A percentile compares a stretch with the other conserved stretches of the same genome.
Conservation (phyloP, 2,113 vertebrate species). For the human region DNA sequence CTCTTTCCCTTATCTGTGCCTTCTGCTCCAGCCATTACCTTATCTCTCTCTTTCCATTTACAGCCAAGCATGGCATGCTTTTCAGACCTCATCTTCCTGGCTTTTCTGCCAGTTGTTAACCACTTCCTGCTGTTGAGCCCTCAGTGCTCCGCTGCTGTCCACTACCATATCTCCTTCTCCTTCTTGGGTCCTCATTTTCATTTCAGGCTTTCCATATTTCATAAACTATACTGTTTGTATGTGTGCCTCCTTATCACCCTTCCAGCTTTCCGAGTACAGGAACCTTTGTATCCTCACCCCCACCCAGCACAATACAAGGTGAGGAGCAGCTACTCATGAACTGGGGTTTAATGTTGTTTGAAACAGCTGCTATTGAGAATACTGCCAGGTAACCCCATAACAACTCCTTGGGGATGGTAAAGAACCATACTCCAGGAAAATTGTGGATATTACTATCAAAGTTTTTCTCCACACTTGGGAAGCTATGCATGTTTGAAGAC, state of each 20-base stretch:
- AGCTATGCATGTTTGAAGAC: not conserved
- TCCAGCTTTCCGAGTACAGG: not conserved
- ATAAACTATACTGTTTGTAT: not conserved
- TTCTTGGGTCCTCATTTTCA: not conserved
- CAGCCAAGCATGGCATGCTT: not conserved
- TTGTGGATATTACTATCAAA: not conserved
- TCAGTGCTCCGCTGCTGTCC: not conserved
- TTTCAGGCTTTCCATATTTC: not conserved
- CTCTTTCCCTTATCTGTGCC: not conserved
- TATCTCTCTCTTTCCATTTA: not conserved
- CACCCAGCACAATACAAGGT: not conserved
- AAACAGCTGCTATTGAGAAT: not conserved
- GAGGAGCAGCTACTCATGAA: not conserved
- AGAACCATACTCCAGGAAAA: slow-evolving; percentile 22
- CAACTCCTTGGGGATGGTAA: not conserved
- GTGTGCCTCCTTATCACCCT: not conserved
- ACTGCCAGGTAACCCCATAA: not conserved
- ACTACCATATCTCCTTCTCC: not conserved
- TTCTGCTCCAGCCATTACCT: slow-evolving; percentile 7
- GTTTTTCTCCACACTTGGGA: not conserved
- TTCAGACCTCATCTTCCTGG: not conserved
- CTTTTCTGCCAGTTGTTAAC: not conserved
- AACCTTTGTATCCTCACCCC: not conserved
- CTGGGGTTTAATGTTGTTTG: not conserved
- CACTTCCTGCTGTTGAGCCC: slow-evolving; percentile 19